Conservation (phyloP, 2,113 vertebrate species). For the Electrona antarctica region DNA sequence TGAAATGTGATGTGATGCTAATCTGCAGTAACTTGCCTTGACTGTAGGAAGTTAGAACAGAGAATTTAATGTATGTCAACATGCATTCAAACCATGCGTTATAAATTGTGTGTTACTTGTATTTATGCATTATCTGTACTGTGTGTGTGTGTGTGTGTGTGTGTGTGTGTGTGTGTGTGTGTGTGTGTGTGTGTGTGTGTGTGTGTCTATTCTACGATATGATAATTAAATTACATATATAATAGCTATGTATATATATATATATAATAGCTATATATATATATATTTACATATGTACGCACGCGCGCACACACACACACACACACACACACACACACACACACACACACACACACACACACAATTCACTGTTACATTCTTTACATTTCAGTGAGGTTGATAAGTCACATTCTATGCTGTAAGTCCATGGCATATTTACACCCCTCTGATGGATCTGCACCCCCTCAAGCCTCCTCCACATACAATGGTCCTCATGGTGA, state of each 20-base stretch:
- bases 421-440: slow-evolving; percentile 28
- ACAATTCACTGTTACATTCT: not conserved
- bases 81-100: not conserved
- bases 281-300: too few species aligned
- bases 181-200: too few species aligned
- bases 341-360: not conserved
- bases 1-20: slow-evolving; percentile 1
- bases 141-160: too few species aligned
- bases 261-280: too few species aligned
- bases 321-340: too few species aligned
- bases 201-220: not conserved
- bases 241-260: too few species aligned
- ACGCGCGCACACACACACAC: too few species aligned
- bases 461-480: slow-evolving; percentile 17
- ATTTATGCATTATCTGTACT: not conserved
- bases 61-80: not conserved
- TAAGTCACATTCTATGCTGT: not conserved
- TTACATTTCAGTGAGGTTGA: not conserved
- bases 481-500: slow-evolving; percentile 31
- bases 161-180: too few species aligned
- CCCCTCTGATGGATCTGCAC: slow-evolving; percentile 28
- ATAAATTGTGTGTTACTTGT: not conserved
- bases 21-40: not conserved
- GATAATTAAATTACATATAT: not conserved
- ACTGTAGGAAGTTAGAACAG: not conserved